These are phyloP conservation scores for Aproaerema taeniolella DNA, from an alignment of 2,888 invertebrate genomes.

Conservation along the genomic window DNA sequence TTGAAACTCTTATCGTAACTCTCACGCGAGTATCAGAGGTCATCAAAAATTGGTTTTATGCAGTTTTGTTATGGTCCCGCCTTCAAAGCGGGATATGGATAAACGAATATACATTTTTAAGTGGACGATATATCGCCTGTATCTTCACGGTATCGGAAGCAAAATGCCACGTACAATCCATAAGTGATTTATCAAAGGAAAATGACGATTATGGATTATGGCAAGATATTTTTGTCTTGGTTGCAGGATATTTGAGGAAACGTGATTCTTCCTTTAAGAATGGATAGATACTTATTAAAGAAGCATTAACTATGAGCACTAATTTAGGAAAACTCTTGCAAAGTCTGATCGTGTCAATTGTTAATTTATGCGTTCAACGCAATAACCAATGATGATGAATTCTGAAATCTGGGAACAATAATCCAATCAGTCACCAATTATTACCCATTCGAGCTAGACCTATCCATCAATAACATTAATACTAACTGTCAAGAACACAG, in stretches of 20 bases:
- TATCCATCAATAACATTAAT: too few species aligned
- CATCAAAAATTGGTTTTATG: conserved; percentile 29
- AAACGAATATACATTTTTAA: conserved; percentile 65
- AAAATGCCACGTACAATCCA: conserved; percentile 56
- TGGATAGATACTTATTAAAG: too few species aligned
- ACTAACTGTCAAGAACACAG: too few species aligned
- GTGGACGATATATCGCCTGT: conserved; percentile 50
- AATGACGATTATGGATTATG: conserved; percentile 37
- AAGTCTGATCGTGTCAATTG: too few species aligned
- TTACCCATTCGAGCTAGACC: too few species aligned
- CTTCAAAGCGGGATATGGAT: conserved; percentile 44
- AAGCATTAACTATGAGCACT: too few species aligned
- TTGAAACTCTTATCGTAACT: conserved; percentile 9
- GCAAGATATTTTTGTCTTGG: conserved; percentile 15
- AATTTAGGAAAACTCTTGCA: too few species aligned
- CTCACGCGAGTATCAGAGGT: conserved; percentile 19
- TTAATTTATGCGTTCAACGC: too few species aligned
- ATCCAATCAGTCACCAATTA: too few species aligned
- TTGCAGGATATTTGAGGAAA: background rate
- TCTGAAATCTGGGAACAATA: too few species aligned
- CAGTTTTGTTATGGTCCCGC: conserved; percentile 54
- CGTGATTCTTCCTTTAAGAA: too few species aligned
- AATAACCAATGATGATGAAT: too few species aligned
- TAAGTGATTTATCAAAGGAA: conserved; percentile 56
- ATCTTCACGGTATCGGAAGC: conserved; percentile 62